These are phyloP conservation scores for Bettongia penicillata DNA, from an alignment of 2,113 vertebrate genomes.

Conservation along the genomic window DNA sequence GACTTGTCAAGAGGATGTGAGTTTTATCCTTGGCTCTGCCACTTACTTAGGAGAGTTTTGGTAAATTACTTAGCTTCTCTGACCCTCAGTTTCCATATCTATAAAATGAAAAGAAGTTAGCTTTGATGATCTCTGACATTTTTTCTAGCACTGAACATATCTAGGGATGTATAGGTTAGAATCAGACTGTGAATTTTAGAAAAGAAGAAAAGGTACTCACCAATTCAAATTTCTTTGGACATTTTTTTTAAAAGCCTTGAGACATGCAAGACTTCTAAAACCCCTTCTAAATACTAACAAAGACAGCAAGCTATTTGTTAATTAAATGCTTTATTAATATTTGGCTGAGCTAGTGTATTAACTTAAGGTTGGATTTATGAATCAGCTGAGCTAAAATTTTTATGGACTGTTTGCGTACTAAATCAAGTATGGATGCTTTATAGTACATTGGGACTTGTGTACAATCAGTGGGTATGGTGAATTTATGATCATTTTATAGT, in stretches of 20 bases:
- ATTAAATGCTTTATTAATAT: background rate
- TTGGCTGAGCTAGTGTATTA: background rate
- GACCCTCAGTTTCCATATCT: too few species aligned
- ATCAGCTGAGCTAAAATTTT: background rate
- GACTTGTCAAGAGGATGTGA: background rate
- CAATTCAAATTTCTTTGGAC: background rate
- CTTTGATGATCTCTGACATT: background rate
- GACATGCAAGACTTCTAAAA: background rate
- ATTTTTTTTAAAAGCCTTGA: background rate
- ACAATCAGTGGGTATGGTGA: background rate
- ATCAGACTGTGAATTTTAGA: background rate
- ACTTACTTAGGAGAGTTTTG: background rate
- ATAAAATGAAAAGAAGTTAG: background rate
- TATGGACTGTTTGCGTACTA: background rate
- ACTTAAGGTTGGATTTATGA: background rate
- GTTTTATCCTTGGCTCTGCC: background rate
- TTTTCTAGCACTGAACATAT: background rate
- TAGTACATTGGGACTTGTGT: background rate
- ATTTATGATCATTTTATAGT: slow-evolving; percentile 1
- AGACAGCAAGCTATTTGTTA: background rate
- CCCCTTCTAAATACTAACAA: background rate
- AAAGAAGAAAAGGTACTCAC: background rate
- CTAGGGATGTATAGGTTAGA: background rate
- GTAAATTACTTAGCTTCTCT: too few species aligned
- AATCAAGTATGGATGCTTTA: background rate